Percentiles rank a stretch among this genome's conserved stretches.
Conservation (phyloP, 2,888 invertebrate genomes). For the Orthonychiurus folsomi region DNA sequence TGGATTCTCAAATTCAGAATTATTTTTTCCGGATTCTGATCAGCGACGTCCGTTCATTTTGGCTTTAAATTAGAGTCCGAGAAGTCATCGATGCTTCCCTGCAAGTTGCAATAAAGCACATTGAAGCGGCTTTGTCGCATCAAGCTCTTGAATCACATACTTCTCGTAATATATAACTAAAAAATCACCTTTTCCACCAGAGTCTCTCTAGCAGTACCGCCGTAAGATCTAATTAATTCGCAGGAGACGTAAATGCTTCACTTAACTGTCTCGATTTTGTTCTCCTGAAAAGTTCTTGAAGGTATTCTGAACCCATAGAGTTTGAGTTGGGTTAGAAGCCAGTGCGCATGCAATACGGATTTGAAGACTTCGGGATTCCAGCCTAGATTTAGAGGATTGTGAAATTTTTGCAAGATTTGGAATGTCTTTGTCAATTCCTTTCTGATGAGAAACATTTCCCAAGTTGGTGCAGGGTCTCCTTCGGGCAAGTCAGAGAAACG, state of each 20-base stretch:
- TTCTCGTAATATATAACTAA: no score
- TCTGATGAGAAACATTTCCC: no score
- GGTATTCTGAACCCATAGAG: constrained; percentile 77
- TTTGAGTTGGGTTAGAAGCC: constrained; percentile 75
- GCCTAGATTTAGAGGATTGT: no score
- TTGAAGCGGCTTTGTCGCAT: no score
- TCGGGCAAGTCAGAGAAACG: no score
- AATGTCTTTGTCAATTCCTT: no score
- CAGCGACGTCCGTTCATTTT: constrained; percentile 59
- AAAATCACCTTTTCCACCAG: constrained; percentile 74
- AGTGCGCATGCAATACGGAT: constrained; percentile 89
- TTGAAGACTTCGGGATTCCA: constrained; percentile 61
- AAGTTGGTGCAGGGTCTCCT: no score
- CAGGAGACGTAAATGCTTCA: constrained; percentile 87
- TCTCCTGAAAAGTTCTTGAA: constrained; percentile 62
- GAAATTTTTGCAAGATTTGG: no score
- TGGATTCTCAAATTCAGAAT: constrained; percentile 42
- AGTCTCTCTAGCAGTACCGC: constrained; percentile 71
- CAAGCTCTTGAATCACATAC: no score
- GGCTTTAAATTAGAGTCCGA: constrained; percentile 70
- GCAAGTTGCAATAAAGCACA: no score
- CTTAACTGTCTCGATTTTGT: constrained; percentile 41
- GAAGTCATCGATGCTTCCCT: constrained; percentile 79
- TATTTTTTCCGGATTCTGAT: constrained; percentile 17
- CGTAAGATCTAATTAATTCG: constrained; percentile 67